A percentile compares a stretch with the other conserved stretches of the same genome.
phyloP scores from a whole-genome alignment of 2,888 invertebrate species.

The Drosophila diplacantha region DNA sequence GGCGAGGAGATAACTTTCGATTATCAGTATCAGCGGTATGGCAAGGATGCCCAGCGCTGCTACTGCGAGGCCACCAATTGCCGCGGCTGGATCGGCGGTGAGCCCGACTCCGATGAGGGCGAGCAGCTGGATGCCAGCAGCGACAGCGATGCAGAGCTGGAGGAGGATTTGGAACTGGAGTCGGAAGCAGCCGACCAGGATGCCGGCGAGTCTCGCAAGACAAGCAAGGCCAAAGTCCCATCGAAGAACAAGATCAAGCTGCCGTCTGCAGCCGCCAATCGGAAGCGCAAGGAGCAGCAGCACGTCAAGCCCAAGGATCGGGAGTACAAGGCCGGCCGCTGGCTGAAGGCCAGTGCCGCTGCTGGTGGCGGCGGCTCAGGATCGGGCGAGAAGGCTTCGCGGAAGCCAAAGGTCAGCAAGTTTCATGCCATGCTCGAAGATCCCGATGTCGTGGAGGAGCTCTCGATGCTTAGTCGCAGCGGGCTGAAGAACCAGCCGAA shows the following conservation, averaged over 20 bases:
- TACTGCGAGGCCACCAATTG: constrained; percentile 94
- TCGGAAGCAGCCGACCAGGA: constrained; percentile 26
- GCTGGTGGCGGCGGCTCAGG: constrained; percentile 2
- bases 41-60: constrained; percentile 97
- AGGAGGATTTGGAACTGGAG: constrained; percentile 34
- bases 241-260: constrained; percentile 21
- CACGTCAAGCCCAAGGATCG: constrained; percentile 66
- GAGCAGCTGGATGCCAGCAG: constrained; percentile 78
- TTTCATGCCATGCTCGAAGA: constrained; percentile 79
- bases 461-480: constrained; percentile 86
- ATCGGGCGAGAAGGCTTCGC: constrained; percentile 12
- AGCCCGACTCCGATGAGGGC: constrained; percentile 85
- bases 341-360: constrained; percentile 41
- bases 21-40: constrained; percentile 98
- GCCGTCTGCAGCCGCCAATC: background rate
- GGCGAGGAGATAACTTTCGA: constrained; percentile 99
- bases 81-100: constrained; percentile 96
- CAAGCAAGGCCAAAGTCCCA: constrained; percentile 29
- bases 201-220: background rate
- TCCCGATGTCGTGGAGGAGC: constrained; percentile 89
- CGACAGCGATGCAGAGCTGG: constrained; percentile 56
- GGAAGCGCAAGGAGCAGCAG: constrained; percentile 25
- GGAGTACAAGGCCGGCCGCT: constrained; percentile 58
- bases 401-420: constrained; percentile 52
- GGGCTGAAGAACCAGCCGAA: constrained; percentile 93